Percentiles rank a stretch among this genome's conserved stretches.
Conservation (phyloP, 2,888 invertebrate species). For the Trilocha varians region DNA sequence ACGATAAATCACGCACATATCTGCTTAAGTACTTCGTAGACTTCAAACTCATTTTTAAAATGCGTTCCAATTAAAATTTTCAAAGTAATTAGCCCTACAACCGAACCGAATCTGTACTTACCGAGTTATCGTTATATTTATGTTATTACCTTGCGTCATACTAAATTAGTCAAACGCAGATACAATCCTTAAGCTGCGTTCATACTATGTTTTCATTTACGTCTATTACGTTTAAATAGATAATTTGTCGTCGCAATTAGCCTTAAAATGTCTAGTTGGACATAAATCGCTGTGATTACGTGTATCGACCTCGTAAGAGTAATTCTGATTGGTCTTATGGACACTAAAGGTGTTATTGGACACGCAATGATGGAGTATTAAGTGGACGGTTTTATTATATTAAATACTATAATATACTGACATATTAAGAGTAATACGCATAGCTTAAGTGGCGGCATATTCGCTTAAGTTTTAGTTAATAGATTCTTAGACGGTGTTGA, state of each 20-base stretch:
- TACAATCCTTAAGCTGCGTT: constrained; percentile 48
- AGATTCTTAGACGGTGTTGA: too few species aligned
- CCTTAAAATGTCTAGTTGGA: constrained; percentile 44
- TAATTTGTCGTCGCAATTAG: constrained; percentile 52
- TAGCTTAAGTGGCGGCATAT: too few species aligned
- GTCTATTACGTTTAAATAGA: constrained; percentile 51
- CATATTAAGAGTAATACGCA: too few species aligned
- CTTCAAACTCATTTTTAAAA: not conserved
- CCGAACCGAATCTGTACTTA: not conserved
- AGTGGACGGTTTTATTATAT: too few species aligned
- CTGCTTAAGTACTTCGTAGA: not conserved
- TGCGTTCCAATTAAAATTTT: not conserved
- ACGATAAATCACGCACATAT: not conserved
- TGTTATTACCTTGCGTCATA: constrained; percentile 20
- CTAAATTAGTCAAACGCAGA: constrained; percentile 55
- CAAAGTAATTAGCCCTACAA: not conserved
- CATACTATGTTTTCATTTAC: constrained; percentile 33
- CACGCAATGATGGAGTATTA: too few species aligned
- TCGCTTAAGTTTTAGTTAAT: too few species aligned
- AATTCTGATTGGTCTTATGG: constrained; percentile 16
- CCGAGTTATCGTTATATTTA: constrained; percentile 16
- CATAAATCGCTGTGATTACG: constrained; percentile 43
- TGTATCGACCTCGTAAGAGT: constrained; percentile 26
- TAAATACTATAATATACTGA: too few species aligned
- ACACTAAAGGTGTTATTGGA: too few species aligned